Evolutionary conservation across 2,113 vertebrate genomes (phyloP).

Genomic region (Gymnogyps californianus): DNA sequence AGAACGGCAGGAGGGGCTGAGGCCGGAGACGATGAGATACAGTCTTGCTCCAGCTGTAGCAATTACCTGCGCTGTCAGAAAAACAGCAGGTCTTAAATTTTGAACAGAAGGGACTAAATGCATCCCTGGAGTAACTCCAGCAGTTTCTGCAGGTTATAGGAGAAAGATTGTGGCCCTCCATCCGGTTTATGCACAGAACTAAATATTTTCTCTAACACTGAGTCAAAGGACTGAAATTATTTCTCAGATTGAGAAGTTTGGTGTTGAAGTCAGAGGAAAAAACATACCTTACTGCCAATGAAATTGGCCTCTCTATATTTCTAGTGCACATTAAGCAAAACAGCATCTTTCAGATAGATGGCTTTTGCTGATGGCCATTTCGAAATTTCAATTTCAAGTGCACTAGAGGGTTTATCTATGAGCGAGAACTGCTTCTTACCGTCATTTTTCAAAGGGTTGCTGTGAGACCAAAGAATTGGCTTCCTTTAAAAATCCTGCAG

Average conservation of each 20-base stretch:
- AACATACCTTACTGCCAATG: not conserved
- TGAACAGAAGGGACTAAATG: constrained; percentile 47
- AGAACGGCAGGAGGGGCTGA: not conserved
- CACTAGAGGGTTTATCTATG: not conserved
- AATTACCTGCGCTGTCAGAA: constrained; percentile 12
- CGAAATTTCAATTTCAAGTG: not conserved
- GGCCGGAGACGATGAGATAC: not conserved
- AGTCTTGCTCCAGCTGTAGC: constrained; percentile 24
- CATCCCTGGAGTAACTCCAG: constrained; percentile 23
- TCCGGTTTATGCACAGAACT: not conserved
- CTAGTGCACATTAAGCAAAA: not conserved
- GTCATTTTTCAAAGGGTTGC: not conserved
- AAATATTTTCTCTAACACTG: not conserved
- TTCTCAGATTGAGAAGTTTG: not conserved
- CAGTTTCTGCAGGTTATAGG: not conserved
- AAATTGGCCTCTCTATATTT: not conserved
- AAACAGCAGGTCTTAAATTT: constrained; percentile 37
- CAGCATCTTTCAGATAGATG: not conserved
- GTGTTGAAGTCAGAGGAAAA: not conserved
- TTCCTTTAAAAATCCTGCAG: not conserved
- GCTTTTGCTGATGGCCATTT: not conserved
- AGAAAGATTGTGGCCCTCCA: not conserved
- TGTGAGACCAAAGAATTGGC: not conserved
- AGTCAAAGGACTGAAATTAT: not conserved
- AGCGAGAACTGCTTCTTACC: not conserved